These are phyloP conservation scores for Hyperoplus lanceolatus DNA, from an alignment of 2,797 vertebrate genomes.

Conservation along the genomic window DNA sequence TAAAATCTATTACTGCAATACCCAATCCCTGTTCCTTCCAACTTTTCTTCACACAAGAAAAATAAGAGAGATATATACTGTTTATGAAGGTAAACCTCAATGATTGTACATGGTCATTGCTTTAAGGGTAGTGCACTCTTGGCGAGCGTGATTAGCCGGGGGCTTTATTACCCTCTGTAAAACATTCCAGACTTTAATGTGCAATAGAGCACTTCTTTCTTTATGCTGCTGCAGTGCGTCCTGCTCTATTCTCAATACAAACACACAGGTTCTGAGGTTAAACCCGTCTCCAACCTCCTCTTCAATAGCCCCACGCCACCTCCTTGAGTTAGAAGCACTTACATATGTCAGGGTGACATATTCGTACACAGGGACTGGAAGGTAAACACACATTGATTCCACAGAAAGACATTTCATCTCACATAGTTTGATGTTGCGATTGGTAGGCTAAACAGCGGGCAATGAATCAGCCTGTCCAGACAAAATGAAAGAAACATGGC, in stretches of 20 bases:
- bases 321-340: constrained; percentile 68
- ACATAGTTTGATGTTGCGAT: constrained; percentile 58
- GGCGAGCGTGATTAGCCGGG: constrained; percentile 81
- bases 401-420: constrained; percentile 49
- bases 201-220: constrained; percentile 76
- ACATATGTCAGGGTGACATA: constrained; percentile 81
- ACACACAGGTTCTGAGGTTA: constrained; percentile 81
- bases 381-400: constrained; percentile 69
- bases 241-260: constrained; percentile 79
- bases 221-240: constrained; percentile 78
- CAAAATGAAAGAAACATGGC: constrained; percentile 38
- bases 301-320: constrained; percentile 41
- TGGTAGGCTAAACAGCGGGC: constrained; percentile 24
- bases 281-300: constrained; percentile 62
- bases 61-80: constrained; percentile 35
- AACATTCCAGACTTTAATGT: constrained; percentile 84
- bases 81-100: constrained; percentile 65
- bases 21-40: constrained; percentile 23
- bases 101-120: constrained; percentile 63
- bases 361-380: constrained; percentile 44
- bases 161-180: constrained; percentile 84
- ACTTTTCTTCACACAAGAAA: constrained; percentile 19
- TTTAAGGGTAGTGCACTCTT: constrained; percentile 73
- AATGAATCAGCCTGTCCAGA: constrained; percentile 46
- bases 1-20: constrained; percentile 39